Evolutionary conservation across 2,113 vertebrate genomes (phyloP), one percentile per base, ranked within the genome.

Genomic region (Engraulis encrasicolus): DNA sequence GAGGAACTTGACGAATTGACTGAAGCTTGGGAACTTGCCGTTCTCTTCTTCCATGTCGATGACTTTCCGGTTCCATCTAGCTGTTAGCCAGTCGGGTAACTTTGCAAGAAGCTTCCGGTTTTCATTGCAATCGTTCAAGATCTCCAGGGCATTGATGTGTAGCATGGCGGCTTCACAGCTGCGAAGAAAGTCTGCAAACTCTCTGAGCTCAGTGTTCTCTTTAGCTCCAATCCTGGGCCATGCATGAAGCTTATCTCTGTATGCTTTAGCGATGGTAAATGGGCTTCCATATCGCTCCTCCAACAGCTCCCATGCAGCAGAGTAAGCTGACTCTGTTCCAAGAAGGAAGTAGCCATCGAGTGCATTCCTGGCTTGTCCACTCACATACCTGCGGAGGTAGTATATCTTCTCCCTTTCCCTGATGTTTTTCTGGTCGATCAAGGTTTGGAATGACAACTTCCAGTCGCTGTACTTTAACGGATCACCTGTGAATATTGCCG

Each of bases 71-170:
- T 89, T 88, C 84, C 84, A 89, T 11, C 40, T 89, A 3, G 54
- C 61, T 0, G 71, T 74, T 12, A 85, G 58, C 82, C 89, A 90
- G 4, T 89, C 88, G 3, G 87, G 86, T 79, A 89, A 52, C 40
- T 87, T 88, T n/a, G 58, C 74, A 20, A 88, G 40, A 36, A 90
- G 85, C 11, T 85, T 90, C 4, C 86, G 83, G 81, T 89, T 88
- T 34, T 80, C 81, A 79, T 86, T 89, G 20, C 83, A 89, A 48
- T 89, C 86, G 50, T 90, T 90, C 11, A 89, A 17, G 12, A 87
- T 80, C 19, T 85, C 82, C 71, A 89, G 9, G 38, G 77, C 50
- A 5, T 87, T 88, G 2, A 87, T 79, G 7, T 85, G 80, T 0
- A 82, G 19, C 82, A 85, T 87, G 4, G 82, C 79, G 11, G 86